These are phyloP conservation scores for Propithecus perrieri DNA, from an alignment of 2,797 vertebrate species.

Conservation along the genomic window DNA sequence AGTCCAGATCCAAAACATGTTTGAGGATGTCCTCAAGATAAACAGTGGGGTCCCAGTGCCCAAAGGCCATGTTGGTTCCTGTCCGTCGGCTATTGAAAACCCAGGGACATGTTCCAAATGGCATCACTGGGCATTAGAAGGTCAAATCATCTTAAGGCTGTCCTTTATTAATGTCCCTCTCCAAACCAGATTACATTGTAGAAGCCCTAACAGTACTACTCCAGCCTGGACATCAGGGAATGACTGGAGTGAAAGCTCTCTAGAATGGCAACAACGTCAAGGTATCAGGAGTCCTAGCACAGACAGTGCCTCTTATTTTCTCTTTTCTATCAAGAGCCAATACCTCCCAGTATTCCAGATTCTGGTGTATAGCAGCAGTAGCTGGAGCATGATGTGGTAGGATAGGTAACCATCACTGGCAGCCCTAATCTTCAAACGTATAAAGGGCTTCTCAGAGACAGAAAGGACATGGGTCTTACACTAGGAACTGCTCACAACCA, in stretches of 20 bases:
- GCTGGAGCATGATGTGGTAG: not conserved
- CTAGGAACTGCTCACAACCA: not conserved
- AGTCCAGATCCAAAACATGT: not conserved
- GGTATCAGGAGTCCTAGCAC: not conserved
- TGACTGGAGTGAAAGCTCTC: not conserved
- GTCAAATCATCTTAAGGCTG: not conserved
- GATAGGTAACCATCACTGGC: not conserved
- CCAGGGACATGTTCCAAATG: not conserved
- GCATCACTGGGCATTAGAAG: not conserved
- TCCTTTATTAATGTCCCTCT: not conserved
- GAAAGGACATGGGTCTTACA: not conserved
- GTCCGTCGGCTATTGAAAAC: not conserved
- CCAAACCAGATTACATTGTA: not conserved
- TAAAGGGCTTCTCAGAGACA: not conserved
- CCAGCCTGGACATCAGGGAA: not conserved
- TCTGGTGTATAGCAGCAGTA: not conserved
- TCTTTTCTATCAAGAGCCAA: not conserved
- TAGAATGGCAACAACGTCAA: not conserved
- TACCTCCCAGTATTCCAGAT: too few relatives aligned
- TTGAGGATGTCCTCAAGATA: not conserved
- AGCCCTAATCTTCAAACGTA: not conserved
- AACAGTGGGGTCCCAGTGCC: not conserved
- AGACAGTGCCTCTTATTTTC: not conserved
- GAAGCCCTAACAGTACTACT: not conserved
- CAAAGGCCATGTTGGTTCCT: not conserved